Evolutionary conservation across 2,888 invertebrate species (phyloP), one percentile per base, ranked within the genome.

Genomic region (Eupithecia subfuscata): DNA sequence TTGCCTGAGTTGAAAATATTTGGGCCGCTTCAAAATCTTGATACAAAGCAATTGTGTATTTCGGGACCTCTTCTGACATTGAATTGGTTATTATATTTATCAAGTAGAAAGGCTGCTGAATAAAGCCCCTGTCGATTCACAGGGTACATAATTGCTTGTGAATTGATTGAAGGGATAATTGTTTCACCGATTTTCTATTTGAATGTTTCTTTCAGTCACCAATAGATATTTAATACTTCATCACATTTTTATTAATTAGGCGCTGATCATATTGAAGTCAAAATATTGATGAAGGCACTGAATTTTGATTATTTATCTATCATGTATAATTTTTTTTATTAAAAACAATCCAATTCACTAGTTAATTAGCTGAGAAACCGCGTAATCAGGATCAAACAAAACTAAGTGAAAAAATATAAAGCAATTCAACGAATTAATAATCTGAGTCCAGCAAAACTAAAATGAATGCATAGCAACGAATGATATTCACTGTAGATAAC

Each of bases 1-100:
- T 74, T 73, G 69, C 67, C 40, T 45, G 75, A 70, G 68, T 74
- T 68, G 77, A 77, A 78, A 78, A 78, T 76, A 76, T 71, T 68
- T 64, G 64, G 56, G 52, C 63, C 22, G 34, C 45, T 16, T 18
- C 48, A 67, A 56, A 72, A 43, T 63, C n/a, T 25, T 65, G 56
- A 77, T 75, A 75, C 77, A 77, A 77, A 77, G 71, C 69, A 73
- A 73, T 69, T 34, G 70, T 73, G 68, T 56, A 67, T 74, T 74
- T 75, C 37, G 60, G 70, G 69, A 65, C 40, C 69, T 67, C 37
- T 60, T 56, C 71, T 73, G 37, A 52, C 69, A 60, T 75, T 72
- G 70, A 75, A 74, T 70, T 34, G 43, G 68, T 40, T 71, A 72
- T 43, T 22, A 45, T 73, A 73, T 73, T 69, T 43, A 71, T 70